phyloP scores from a whole-genome alignment of 2,888 invertebrate species.

The Patella pellucida region DNA sequence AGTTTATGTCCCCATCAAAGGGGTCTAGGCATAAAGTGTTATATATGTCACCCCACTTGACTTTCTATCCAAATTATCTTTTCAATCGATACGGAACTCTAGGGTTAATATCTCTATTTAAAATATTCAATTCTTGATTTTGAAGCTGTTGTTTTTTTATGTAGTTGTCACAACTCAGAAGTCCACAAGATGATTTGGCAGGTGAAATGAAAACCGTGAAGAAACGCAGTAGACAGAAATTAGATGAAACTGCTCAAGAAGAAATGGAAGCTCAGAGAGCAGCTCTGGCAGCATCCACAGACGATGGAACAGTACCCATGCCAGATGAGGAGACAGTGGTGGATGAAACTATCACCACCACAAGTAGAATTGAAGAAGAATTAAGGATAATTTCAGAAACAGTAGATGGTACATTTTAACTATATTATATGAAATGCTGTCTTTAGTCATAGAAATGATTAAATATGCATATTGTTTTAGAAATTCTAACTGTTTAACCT shows the following conservation, averaged over 20 bases:
- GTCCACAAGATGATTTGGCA: slow-evolving; percentile 61
- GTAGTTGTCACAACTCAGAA: slow-evolving; percentile 55
- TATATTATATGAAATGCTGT: no score
- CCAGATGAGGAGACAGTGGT: slow-evolving; percentile 42
- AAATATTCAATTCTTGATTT: no score
- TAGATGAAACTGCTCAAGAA: slow-evolving; percentile 53
- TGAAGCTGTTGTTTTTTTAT: neutral
- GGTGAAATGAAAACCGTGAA: slow-evolving; percentile 56
- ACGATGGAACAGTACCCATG: slow-evolving; percentile 54
- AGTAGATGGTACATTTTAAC: neutral
- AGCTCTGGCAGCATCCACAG: slow-evolving; percentile 31
- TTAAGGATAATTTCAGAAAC: slow-evolving; percentile 1
- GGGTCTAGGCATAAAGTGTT: no score
- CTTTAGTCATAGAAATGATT: no score
- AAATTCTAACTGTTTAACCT: no score
- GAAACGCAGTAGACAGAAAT: slow-evolving; percentile 51
- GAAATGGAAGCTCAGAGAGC: slow-evolving; percentile 34
- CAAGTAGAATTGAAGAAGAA: neutral
- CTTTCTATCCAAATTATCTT: no score
- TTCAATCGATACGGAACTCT: no score
- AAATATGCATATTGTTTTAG: no score
- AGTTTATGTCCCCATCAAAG: no score
- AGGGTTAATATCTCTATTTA: no score
- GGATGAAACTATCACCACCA: slow-evolving; percentile 15
- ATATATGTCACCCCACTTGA: no score